Evolutionary conservation across 1,140 invertebrate genomes (phyloP).

Genomic region (Ctenoplectra terminalis): DNA sequence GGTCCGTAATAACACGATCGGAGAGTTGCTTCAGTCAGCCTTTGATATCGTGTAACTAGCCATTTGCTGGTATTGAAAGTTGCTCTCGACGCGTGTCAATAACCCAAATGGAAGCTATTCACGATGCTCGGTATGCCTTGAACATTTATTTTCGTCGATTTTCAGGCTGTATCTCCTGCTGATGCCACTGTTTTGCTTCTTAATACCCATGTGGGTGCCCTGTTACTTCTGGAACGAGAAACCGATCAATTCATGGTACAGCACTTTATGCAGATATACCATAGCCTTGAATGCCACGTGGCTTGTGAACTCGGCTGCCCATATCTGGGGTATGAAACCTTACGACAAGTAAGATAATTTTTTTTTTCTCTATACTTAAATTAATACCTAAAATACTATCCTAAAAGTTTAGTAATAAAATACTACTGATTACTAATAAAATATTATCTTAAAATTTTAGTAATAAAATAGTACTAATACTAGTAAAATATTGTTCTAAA

Average conservation of each 20-base stretch:
- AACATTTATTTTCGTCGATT: constrained; percentile 38
- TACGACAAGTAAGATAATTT: constrained; percentile 82
- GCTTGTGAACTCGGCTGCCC: constrained; percentile 94
- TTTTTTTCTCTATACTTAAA: neutral
- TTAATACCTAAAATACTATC: too few species aligned
- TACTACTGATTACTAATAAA: too few species aligned
- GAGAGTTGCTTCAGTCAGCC: too few species aligned
- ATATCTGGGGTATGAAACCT: constrained; percentile 88
- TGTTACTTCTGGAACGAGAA: constrained; percentile 89
- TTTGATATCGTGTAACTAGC: neutral
- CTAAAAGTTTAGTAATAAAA: too few species aligned
- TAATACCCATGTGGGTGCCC: constrained; percentile 89
- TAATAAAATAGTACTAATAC: too few species aligned
- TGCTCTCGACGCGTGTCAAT: neutral
- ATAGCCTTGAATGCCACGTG: constrained; percentile 91
- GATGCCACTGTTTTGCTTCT: constrained; percentile 89
- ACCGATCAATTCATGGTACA: constrained; percentile 83
- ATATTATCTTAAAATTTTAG: too few species aligned
- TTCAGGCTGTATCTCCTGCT: constrained; percentile 88
- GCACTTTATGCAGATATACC: constrained; percentile 88
- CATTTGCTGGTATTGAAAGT: neutral
- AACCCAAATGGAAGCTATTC: neutral
- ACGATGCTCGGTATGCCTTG: accelerated
- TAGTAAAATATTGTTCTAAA: too few species aligned
- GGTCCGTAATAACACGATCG: neutral